Conservation (phyloP, 2,888 invertebrate species). For the Tipula confusa region DNA sequence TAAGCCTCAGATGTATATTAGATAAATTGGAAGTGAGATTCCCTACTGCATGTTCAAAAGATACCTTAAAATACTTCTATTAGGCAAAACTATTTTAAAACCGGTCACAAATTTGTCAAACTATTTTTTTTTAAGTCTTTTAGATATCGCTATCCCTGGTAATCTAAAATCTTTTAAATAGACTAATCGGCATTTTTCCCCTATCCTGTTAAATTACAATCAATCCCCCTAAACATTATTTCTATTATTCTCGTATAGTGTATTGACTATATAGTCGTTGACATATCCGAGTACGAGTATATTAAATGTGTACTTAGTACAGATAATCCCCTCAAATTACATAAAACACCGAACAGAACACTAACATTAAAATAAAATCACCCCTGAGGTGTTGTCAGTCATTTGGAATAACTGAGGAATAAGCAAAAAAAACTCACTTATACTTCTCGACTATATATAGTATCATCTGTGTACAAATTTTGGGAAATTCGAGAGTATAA, state of each 20-base stretch:
- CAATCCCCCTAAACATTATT: not conserved
- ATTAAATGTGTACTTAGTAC: not conserved
- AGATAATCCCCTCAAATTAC: not conserved
- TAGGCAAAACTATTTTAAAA: too few relatives aligned
- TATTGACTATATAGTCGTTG: not conserved
- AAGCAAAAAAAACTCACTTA: not conserved
- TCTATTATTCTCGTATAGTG: not conserved
- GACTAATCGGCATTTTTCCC: not conserved
- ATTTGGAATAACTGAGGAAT: conserved; percentile 25
- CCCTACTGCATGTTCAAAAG: too few relatives aligned
- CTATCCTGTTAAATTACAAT: not conserved
- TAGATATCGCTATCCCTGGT: too few relatives aligned
- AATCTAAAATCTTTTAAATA: not conserved
- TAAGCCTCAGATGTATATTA: too few relatives aligned
- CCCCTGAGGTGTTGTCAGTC: conserved; percentile 30
- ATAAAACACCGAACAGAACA: not conserved
- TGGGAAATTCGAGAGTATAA: not conserved
- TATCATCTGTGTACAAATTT: not conserved
- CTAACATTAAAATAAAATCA: not conserved
- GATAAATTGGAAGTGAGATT: too few relatives aligned
- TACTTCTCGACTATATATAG: not conserved
- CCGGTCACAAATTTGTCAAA: too few relatives aligned
- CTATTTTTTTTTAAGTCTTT: too few relatives aligned
- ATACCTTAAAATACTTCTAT: too few relatives aligned
- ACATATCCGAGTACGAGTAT: not conserved